These are phyloP conservation scores for Heterocephalus glaber DNA, from an alignment of 2,113 vertebrate genomes.

Conservation along the genomic window DNA sequence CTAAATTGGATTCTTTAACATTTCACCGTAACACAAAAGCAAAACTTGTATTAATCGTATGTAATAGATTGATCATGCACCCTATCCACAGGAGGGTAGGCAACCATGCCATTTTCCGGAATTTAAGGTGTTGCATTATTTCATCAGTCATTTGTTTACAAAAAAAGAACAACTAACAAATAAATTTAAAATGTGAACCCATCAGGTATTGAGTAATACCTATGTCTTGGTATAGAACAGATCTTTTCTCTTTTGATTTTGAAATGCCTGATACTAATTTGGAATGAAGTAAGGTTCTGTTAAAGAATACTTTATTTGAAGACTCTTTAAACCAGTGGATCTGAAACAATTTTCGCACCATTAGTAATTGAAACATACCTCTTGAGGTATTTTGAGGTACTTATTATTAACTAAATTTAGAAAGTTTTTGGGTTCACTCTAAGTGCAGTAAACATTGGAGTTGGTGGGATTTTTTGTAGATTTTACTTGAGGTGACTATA, in stretches of 20 bases:
- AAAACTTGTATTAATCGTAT: slow-evolving; percentile 88
- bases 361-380: slow-evolving; percentile 68
- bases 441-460: slow-evolving; percentile 72
- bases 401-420: slow-evolving; percentile 78
- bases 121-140: slow-evolving; percentile 86
- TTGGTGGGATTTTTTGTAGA: slow-evolving; percentile 80
- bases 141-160: slow-evolving; percentile 86
- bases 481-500: slow-evolving; percentile 79
- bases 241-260: slow-evolving; percentile 78
- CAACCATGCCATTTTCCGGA: slow-evolving; percentile 83
- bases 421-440: slow-evolving; percentile 79
- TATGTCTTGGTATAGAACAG: slow-evolving; percentile 82
- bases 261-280: slow-evolving; percentile 80
- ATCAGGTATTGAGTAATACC: slow-evolving; percentile 83
- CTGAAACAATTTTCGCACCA: slow-evolving; percentile 74
- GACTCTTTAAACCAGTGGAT: slow-evolving; percentile 76
- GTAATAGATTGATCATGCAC: slow-evolving; percentile 87
- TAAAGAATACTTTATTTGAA: slow-evolving; percentile 75
- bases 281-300: slow-evolving; percentile 76
- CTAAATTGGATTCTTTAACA: slow-evolving; percentile 86
- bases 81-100: slow-evolving; percentile 85
- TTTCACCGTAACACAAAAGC: slow-evolving; percentile 88
- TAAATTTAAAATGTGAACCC: slow-evolving; percentile 81
- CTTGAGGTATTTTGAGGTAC: slow-evolving; percentile 69
- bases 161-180: slow-evolving; percentile 77